These are phyloP conservation scores for Tolypeutes matacus DNA, from an alignment of 2,797 vertebrate genomes.

Conservation along the genomic window DNA sequence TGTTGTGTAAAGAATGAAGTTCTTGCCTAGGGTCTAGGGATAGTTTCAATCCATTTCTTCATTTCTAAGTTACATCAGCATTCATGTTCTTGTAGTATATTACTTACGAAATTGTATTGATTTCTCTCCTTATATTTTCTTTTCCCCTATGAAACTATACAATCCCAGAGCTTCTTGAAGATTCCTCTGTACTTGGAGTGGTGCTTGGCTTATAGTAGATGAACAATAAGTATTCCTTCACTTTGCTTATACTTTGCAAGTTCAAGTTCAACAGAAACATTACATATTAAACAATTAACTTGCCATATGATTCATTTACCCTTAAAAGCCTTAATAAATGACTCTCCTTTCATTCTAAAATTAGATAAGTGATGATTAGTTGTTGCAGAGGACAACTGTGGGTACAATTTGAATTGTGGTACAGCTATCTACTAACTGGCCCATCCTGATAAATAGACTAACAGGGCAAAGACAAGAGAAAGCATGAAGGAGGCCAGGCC, in stretches of 20 bases:
- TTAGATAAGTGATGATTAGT: background rate
- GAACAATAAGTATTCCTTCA: background rate
- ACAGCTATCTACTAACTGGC: background rate
- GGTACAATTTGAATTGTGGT: background rate
- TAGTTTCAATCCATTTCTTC: background rate
- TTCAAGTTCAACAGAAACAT: background rate
- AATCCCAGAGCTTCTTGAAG: background rate
- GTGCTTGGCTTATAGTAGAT: background rate
- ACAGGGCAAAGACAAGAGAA: background rate
- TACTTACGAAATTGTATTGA: background rate
- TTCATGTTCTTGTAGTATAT: background rate
- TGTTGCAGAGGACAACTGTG: background rate
- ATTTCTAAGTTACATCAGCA: background rate
- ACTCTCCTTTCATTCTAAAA: background rate
- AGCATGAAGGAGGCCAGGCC: rapidly evolving
- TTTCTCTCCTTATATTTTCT: background rate
- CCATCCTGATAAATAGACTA: background rate
- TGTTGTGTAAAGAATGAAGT: background rate
- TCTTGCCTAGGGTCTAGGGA: background rate
- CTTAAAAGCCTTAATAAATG: background rate
- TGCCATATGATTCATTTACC: background rate
- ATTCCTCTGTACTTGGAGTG: background rate
- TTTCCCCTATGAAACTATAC: background rate
- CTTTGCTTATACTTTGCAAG: background rate
- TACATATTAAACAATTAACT: background rate